A percentile compares a stretch with the other conserved stretches of the same genome.
phyloP scores from a whole-genome alignment of 2,797 vertebrate genomes.

The Odontamblyopus rebecca region DNA sequence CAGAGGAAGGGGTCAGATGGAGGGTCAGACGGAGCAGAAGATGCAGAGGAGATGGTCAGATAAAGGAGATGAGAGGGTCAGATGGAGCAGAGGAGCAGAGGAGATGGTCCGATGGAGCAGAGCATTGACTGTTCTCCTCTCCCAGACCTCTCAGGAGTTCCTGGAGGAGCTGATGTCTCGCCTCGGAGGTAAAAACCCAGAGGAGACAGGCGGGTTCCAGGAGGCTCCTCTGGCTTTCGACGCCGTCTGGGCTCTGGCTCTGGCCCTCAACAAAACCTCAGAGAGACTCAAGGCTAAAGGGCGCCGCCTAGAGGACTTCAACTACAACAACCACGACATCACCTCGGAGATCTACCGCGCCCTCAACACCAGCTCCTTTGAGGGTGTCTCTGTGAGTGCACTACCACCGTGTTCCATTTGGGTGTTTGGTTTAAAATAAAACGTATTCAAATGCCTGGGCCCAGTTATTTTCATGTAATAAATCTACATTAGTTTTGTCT shows the following conservation, averaged over 20 bases:
- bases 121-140: background rate
- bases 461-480: too few relatives aligned
- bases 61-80: too few relatives aligned
- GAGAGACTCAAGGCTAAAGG: slow-evolving; percentile 84
- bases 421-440: too few relatives aligned
- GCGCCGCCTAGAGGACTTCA: slow-evolving; percentile 90
- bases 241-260: slow-evolving; percentile 92
- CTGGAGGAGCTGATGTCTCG: slow-evolving; percentile 86
- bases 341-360: slow-evolving; percentile 93
- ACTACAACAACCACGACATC: slow-evolving; percentile 95
- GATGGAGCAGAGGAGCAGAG: background rate
- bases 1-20: background rate
- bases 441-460: too few relatives aligned
- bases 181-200: slow-evolving; percentile 87
- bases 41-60: background rate
- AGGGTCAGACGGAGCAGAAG: background rate
- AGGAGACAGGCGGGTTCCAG: slow-evolving; percentile 93
- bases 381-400: slow-evolving; percentile 88
- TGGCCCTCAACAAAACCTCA: slow-evolving; percentile 94
- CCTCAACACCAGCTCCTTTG: slow-evolving; percentile 95
- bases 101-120: background rate
- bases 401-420: too few relatives aligned
- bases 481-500: background rate
- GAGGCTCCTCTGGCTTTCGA: slow-evolving; percentile 94
- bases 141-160: slow-evolving; percentile 93